phyloP scores from a whole-genome alignment of 2,113 vertebrate genomes.

The Pogonocichla stellata region DNA sequence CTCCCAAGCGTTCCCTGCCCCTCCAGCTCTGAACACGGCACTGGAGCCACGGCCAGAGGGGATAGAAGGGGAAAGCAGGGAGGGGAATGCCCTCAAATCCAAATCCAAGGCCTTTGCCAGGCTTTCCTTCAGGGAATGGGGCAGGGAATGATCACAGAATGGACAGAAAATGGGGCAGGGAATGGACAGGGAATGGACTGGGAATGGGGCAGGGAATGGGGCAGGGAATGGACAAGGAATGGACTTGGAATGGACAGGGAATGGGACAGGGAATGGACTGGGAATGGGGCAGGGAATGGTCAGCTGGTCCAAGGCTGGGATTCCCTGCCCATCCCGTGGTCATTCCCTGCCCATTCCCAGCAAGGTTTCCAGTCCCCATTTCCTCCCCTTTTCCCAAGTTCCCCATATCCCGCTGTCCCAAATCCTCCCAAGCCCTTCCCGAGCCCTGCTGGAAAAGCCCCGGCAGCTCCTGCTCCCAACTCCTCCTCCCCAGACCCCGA shows the following conservation, averaged over 20 bases:
- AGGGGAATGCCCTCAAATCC: not conserved
- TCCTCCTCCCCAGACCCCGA: not conserved
- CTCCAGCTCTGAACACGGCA: not conserved
- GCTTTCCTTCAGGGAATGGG: too few species aligned
- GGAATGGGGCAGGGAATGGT: too few species aligned
- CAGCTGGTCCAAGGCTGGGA: not conserved
- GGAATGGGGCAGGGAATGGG: too few species aligned
- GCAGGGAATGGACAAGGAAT: too few species aligned
- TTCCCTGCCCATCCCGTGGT: not conserved
- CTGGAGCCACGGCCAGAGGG: not conserved
- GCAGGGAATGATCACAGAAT: too few species aligned
- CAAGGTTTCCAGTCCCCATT: not conserved
- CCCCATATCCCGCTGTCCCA: not conserved
- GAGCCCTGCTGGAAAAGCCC: rapidly evolving
- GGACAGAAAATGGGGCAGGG: too few species aligned
- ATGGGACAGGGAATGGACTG: too few species aligned
- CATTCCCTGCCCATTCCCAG: not conserved
- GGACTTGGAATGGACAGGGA: not conserved
- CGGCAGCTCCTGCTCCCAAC: not conserved
- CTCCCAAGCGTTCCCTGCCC: not conserved
- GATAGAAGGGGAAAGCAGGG: not conserved
- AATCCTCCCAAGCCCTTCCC: not conserved
- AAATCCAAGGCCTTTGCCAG: not conserved
- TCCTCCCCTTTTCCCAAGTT: not conserved
- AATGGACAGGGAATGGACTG: too few species aligned